Evolutionary conservation across 2,113 vertebrate genomes (phyloP).

Genomic region (Amphiprion percula): DNA sequence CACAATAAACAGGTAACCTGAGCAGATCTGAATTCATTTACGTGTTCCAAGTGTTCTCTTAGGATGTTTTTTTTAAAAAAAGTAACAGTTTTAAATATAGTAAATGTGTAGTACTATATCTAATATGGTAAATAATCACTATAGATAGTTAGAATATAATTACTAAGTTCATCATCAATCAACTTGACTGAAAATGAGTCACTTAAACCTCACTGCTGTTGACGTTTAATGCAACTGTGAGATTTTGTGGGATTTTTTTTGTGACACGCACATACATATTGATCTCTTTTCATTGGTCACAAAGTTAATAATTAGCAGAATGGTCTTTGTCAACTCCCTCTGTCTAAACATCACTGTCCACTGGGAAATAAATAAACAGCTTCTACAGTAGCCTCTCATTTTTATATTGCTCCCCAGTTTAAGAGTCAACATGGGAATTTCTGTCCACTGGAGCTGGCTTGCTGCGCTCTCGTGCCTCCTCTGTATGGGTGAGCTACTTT

Average conservation of each 20-base stretch:
- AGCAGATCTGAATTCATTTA: background rate
- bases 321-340: conserved; percentile 14
- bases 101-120: background rate
- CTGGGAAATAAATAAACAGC: conserved; percentile 44
- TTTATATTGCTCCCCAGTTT: background rate
- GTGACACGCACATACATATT: conserved; percentile 33
- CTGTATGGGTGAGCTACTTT: conserved; percentile 59
- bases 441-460: conserved; percentile 33
- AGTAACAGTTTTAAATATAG: background rate
- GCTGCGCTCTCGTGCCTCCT: conserved; percentile 52
- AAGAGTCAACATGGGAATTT: conserved; percentile 62
- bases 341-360: background rate
- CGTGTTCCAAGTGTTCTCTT: no score
- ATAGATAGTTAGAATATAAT: background rate
- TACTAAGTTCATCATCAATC: background rate
- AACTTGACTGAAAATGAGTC: background rate
- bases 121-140: background rate
- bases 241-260: conserved; percentile 6
- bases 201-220: background rate
- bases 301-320: conserved; percentile 78
- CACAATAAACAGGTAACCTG: background rate
- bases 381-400: conserved; percentile 10
- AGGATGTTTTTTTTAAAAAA: background rate
- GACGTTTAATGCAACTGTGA: background rate
- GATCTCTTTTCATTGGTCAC: conserved; percentile 67